These are phyloP conservation scores for Pyrrhia umbra DNA, from an alignment of 2,888 invertebrate species.

Conservation along the genomic window DNA sequence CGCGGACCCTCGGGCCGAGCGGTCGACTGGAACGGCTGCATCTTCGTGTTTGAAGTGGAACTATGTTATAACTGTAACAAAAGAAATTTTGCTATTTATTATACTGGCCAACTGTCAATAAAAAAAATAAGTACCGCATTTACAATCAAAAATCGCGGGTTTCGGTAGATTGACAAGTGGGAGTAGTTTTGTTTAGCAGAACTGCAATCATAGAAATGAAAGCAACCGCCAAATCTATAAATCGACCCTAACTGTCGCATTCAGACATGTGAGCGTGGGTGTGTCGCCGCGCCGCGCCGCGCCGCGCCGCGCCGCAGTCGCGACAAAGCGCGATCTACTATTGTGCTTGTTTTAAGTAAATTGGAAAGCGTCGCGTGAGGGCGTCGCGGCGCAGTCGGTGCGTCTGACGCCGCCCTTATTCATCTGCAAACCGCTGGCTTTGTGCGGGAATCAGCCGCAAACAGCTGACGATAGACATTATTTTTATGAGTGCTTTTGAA, in stretches of 20 bases:
- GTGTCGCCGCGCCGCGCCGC: constrained; percentile 39
- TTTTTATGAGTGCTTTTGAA: constrained; percentile 47
- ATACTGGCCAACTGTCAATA: not conserved
- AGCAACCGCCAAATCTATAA: constrained; percentile 7
- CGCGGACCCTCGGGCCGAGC: constrained; percentile 83
- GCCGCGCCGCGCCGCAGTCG: constrained; percentile 47
- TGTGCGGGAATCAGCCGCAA: constrained; percentile 33
- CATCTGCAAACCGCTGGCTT: constrained; percentile 43
- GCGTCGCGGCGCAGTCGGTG: constrained; percentile 46
- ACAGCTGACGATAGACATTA: constrained; percentile 39
- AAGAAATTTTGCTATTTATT: not conserved
- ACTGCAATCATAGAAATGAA: constrained; percentile 23
- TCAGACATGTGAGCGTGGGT: constrained; percentile 43
- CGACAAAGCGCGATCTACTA: constrained; percentile 65
- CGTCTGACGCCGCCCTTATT: constrained; percentile 69
- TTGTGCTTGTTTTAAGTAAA: constrained; percentile 85
- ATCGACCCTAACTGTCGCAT: constrained; percentile 32
- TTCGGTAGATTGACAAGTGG: not conserved
- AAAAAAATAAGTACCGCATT: not conserved
- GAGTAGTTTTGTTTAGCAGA: constrained; percentile 1
- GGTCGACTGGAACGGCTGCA: constrained; percentile 87
- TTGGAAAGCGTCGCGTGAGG: constrained; percentile 71
- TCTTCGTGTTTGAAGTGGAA: constrained; percentile 57
- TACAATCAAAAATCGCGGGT: not conserved
- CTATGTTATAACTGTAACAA: constrained; percentile 60